These are phyloP conservation scores for Chaitophorus viminalis DNA, from an alignment of 2,888 invertebrate genomes.

Conservation along the genomic window DNA sequence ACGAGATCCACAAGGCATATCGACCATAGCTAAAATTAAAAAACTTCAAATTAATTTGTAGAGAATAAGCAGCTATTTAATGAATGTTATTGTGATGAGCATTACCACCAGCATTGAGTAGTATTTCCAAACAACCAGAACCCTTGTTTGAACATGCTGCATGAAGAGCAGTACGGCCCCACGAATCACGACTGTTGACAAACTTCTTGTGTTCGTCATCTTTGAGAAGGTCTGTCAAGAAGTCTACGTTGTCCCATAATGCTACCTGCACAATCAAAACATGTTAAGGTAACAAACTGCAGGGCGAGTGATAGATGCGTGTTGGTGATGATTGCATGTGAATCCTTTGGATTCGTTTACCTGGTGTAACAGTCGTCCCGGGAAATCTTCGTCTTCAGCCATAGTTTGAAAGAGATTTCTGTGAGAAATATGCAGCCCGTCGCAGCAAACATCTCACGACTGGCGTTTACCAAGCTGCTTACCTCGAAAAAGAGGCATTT, in stretches of 20 bases:
- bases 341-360: constrained; percentile 65
- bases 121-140: constrained; percentile 78
- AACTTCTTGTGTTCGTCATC: constrained; percentile 73
- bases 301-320: neutral
- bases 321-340: neutral
- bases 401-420: neutral
- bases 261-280: constrained; percentile 73
- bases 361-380: constrained; percentile 70
- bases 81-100: constrained; percentile 21
- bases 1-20: constrained; percentile 75
- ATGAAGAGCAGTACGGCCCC: constrained; percentile 82
- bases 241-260: constrained; percentile 87
- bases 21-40: constrained; percentile 72
- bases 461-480: neutral
- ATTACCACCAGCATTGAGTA: constrained; percentile 75
- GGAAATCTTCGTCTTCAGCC: constrained; percentile 69
- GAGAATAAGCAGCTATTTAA: neutral
- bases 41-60: neutral
- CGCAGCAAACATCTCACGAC: constrained; percentile 31
- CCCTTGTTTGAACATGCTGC: constrained; percentile 84
- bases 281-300: neutral
- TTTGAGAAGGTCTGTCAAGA: constrained; percentile 81
- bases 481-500: constrained; percentile 53
- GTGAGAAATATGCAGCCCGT: constrained; percentile 6
- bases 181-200: constrained; percentile 78